Conservation (phyloP, 2,797 vertebrate genomes). For the Thamnophis elegans region DNA sequence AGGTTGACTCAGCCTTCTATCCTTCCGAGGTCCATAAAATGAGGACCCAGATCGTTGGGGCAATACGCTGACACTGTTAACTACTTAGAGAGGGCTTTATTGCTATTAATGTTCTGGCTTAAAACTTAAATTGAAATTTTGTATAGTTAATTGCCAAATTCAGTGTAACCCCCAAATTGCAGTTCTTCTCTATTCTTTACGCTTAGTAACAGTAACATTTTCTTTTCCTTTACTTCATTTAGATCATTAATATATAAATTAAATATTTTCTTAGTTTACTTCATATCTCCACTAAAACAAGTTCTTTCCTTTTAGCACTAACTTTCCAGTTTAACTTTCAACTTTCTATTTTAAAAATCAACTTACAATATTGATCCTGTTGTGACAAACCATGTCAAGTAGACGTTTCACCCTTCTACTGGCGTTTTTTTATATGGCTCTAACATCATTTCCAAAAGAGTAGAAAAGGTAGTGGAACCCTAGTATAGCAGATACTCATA, state of each 20-base stretch:
- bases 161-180: background rate
- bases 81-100: no score
- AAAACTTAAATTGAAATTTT: background rate
- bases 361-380: background rate
- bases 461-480: background rate
- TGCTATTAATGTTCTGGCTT: background rate
- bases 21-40: no score
- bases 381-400: background rate
- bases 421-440: background rate
- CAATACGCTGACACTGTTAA: no score
- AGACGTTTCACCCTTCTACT: background rate
- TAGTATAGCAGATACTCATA: background rate
- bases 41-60: no score
- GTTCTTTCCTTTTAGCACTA: background rate
- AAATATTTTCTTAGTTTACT: background rate
- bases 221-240: background rate
- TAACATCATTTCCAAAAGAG: background rate
- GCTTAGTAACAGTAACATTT: background rate
- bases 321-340: background rate
- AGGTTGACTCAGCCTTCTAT: no score
- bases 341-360: background rate
- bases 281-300: background rate
- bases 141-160: background rate
- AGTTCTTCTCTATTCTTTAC: background rate
- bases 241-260: background rate